Evolutionary conservation across 2,113 vertebrate genomes (phyloP), one percentile per base, ranked within the genome.

Genomic region (Tragelaphus strepsiceros): DNA sequence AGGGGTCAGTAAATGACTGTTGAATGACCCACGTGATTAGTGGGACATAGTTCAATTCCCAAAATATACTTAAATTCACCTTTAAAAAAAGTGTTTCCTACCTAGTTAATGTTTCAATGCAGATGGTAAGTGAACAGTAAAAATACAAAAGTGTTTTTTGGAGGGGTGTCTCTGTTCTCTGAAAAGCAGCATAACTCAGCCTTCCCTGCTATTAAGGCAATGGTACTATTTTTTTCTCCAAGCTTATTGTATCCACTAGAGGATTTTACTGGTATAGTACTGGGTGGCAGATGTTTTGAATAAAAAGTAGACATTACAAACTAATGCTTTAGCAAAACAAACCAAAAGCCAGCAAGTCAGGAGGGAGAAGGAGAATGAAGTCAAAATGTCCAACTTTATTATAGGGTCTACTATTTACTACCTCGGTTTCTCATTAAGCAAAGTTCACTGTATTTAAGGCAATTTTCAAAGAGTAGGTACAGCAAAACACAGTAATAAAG

Each of bases 281-380:
- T 13, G 74, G 22, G 56, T 71, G 54, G 91, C 92, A 98, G 94
- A 97, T 97, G 94, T 97, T 98, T 97, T 97, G 64, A 98, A 98
- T 97, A 97, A 93, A 96, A 97, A 84, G n/a, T 24, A 93, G 96
- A 97, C 78, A 97, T 90, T 97, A 86, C 88, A 96, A 96, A 95
- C 83, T 97, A 97, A 97, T 95, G 94, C 93, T 95, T 96, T 97
- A 97, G 96, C 96, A 97, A 97, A 97, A 98, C 92, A 96, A 97
- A 74, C 88, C 86, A 54, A 94, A 91, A 92, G 86, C 90, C 90
- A 93, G 24, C 24, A 84, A 82, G 59, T 90, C 89, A 53, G 78
- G 58, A 87, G 78, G 62, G 91, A 91, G 71, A 89, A 80, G 71
- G n/a, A 59, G 54, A 62, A 54, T 80, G 81, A 54, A 35, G 78